These are phyloP conservation scores for Heterodera schachtii DNA, from an alignment of 1,140 invertebrate species.

Conservation along the genomic window DNA sequence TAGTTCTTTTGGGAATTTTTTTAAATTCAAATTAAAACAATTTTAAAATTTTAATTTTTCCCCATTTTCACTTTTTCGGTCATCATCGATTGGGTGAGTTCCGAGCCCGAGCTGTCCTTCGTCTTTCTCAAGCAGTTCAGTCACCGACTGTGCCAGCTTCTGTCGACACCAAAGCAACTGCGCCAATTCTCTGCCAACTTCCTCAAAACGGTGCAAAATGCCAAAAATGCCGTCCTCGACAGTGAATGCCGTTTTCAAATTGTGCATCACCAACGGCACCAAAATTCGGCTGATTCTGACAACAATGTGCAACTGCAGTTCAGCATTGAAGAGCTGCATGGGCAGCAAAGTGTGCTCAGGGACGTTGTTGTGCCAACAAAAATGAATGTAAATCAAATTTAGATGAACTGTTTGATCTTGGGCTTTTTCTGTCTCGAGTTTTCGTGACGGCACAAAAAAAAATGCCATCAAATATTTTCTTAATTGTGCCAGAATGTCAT, in stretches of 20 bases:
- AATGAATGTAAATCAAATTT: background rate
- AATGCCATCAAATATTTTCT: background rate
- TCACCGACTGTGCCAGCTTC: background rate
- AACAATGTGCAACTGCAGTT: background rate
- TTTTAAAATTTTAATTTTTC: no score
- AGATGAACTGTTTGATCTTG: background rate
- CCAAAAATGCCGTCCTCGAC: background rate
- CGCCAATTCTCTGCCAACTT: background rate
- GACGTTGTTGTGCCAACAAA: background rate
- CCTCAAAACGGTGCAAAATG: background rate
- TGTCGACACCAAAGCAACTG: background rate
- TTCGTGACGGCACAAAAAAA: background rate
- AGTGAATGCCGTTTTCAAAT: background rate
- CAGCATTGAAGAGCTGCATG: slow-evolving; percentile 22
- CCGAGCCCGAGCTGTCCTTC: slow-evolving; percentile 21
- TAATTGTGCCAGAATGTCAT: no score
- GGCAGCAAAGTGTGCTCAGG: background rate
- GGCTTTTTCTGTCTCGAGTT: background rate
- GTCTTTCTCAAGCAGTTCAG: slow-evolving; percentile 25
- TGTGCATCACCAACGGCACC: background rate
- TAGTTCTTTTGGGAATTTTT: no score
- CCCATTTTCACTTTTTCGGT: background rate
- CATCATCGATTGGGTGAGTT: slow-evolving; percentile 22
- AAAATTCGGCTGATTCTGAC: no score
- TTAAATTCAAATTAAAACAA: no score